phyloP scores from a whole-genome alignment of 2,888 invertebrate genomes.

The Brachyptera putata region DNA sequence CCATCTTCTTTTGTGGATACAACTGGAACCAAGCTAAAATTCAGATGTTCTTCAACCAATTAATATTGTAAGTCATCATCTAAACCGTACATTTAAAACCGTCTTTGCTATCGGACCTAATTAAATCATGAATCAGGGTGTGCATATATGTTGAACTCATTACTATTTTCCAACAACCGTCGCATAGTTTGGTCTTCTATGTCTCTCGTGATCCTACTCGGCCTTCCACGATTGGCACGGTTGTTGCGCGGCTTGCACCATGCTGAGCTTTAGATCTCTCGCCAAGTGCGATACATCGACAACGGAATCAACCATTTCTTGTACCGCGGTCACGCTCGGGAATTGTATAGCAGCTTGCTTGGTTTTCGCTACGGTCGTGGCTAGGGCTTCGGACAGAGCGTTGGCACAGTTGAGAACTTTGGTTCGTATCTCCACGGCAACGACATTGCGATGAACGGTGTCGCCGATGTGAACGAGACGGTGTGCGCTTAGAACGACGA shows the following conservation, averaged over 20 bases:
- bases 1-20: too few relatives aligned
- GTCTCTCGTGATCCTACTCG: too few relatives aligned
- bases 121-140: too few relatives aligned
- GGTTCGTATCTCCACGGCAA: slow-evolving; percentile 66
- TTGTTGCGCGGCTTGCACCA: slow-evolving; percentile 23
- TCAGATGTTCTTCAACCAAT: too few relatives aligned
- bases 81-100: too few relatives aligned
- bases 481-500: slow-evolving; percentile 90
- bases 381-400: slow-evolving; percentile 73
- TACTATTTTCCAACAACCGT: too few relatives aligned
- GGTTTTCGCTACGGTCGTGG: slow-evolving; percentile 79
- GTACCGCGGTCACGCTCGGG: slow-evolving; percentile 84
- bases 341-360: slow-evolving; percentile 89
- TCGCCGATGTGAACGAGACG: slow-evolving; percentile 92
- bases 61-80: too few relatives aligned
- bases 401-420: slow-evolving; percentile 73
- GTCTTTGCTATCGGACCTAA: too few relatives aligned
- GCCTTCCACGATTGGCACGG: not conserved
- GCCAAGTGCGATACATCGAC: slow-evolving; percentile 81
- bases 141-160: too few relatives aligned
- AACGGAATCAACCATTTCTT: slow-evolving; percentile 90
- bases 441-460: slow-evolving; percentile 82
- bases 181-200: too few relatives aligned
- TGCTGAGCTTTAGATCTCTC: slow-evolving; percentile 60
- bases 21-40: too few relatives aligned